Evolutionary conservation across 2,797 vertebrate genomes (phyloP).

Genomic region (Orestias chungarensis): DNA sequence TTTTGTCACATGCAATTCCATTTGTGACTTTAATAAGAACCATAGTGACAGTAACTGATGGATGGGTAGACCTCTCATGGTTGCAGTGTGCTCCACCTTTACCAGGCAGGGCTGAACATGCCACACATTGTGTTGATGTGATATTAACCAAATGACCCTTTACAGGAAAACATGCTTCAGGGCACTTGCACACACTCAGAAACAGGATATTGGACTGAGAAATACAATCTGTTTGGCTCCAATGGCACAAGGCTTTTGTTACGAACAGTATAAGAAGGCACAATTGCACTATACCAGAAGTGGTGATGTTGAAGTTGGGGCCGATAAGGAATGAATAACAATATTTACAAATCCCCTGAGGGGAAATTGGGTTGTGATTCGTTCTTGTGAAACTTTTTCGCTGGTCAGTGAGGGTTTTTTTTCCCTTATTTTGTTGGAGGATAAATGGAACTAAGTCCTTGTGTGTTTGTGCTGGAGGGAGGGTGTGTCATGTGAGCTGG

Average conservation of each 20-base stretch:
- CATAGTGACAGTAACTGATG: slow-evolving; percentile 16
- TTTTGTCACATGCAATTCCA: slow-evolving; percentile 7
- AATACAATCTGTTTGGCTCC: slow-evolving; percentile 26
- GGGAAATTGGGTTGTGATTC: slow-evolving; percentile 29
- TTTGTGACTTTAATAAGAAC: neutral
- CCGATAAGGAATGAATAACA: slow-evolving; percentile 24
- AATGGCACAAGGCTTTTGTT: slow-evolving; percentile 48
- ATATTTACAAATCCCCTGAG: slow-evolving; percentile 35
- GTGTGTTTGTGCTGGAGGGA: slow-evolving; percentile 53
- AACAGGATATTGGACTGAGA: too few species aligned
- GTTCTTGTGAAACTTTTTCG: slow-evolving; percentile 33
- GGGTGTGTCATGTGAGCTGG: slow-evolving; percentile 43
- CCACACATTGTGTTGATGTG: slow-evolving; percentile 37
- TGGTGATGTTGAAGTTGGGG: slow-evolving; percentile 45
- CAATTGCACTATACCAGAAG: slow-evolving; percentile 54
- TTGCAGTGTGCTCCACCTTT: slow-evolving; percentile 18
- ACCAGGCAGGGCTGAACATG: slow-evolving; percentile 22
- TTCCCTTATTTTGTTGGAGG: slow-evolving; percentile 34
- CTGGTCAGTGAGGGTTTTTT: slow-evolving; percentile 12
- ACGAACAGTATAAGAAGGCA: slow-evolving; percentile 46
- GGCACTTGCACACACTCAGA: neutral
- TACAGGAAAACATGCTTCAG: slow-evolving; percentile 9
- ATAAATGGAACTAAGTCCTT: slow-evolving; percentile 53
- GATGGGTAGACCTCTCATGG: slow-evolving; percentile 4
- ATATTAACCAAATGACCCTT: slow-evolving; percentile 29